These are phyloP conservation scores for Bos taurus DNA, from an alignment of 2,113 vertebrate species.

Conservation along the genomic window ARS-UCD2.0 NC_037328.1:138352501-138353000, in stretches of 20 bases:
- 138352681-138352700: background rate
- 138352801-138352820: constrained; percentile 23
- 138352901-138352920: background rate
- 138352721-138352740: constrained; percentile 6
- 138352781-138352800: background rate
- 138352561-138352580: background rate
- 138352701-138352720: background rate
- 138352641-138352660: background rate
- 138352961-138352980: background rate
- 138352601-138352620: background rate
- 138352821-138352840: background rate
- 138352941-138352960: background rate
- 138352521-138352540: background rate
- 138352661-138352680: background rate
- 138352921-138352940: background rate
- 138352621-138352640: background rate
- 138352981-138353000: background rate
- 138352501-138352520: background rate
- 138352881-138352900: rapidly evolving
- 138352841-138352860: background rate
- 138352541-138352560: background rate
- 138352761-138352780: constrained; percentile 34
- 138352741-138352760: background rate
- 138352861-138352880: background rate
- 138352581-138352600: background rate